Base-by-base conservation (phyloP, 2,113 vertebrate species). In the Rhinolophus sinicus region DNA sequence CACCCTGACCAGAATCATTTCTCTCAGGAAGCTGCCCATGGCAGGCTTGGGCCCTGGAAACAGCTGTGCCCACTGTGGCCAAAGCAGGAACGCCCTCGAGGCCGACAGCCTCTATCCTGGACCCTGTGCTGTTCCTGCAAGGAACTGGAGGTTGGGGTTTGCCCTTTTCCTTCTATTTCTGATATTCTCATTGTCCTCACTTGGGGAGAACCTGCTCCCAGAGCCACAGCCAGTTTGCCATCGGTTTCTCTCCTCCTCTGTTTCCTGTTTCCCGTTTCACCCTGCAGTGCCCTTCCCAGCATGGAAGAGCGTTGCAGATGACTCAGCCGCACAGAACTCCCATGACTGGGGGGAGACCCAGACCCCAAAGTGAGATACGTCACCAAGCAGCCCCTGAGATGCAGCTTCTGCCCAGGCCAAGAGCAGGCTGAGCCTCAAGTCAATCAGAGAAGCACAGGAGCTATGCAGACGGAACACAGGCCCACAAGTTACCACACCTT, bases 401-500 rank as follows among this genome's bases (percentile, higher is more conserved):
- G 3, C 1, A 3, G 14, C 58, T n/a, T 18, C 33, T 0, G 6
- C 19, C 9, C 21, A 44, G 40, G 30, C 11, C 2, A 13, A 0
- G 5, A 8, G 30, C 44, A 26, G n/a, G 13, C 40, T 9, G 8
- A 10, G 1, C 2, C 3, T 24, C 40, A 76, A 1, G 15, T 8
- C 35, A 6, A 2, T 8, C 11, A 18, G 33, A 40, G 54, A 56
- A n/a, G 2, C n/a, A 4, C 30, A 1, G 13, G 62, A 77, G 38
- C 73, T 30, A 3, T 6, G 5, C 1, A 28, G 28, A 26, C 5
- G 6, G 22, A 58, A 35, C 5, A 28, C 0, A 8, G 33, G 6
- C 11, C 6, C 11, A 5, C 11, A 22, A 0, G 26, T 21, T 0
- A 2, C 24, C 0, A 0, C 0, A 0, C 1, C 12, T 21, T 50